A percentile compares a stretch with the other conserved stretches of the same genome.
These are phyloP conservation scores for Thalassarche chlororhynchos DNA, from an alignment of 2,113 vertebrate species.

Conservation along the genomic window DNA sequence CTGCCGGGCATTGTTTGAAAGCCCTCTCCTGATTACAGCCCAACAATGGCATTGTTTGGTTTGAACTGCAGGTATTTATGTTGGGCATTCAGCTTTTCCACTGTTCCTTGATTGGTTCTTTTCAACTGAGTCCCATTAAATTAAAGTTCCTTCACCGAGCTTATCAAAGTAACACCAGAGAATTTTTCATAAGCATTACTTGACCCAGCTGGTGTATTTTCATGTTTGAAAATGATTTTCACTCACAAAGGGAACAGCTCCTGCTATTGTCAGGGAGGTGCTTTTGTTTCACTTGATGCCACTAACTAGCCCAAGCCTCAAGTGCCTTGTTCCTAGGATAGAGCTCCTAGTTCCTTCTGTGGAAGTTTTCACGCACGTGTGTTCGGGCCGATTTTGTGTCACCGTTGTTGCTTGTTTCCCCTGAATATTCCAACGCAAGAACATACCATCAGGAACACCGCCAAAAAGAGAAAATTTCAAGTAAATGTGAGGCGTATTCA, in stretches of 20 bases:
- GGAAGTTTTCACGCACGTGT: not conserved
- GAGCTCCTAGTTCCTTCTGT: not conserved
- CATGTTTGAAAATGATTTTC: conserved; percentile 3
- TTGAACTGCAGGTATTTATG: conserved; percentile 7
- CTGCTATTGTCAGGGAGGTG: conserved; percentile 1
- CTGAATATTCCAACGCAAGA: not conserved
- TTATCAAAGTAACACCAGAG: conserved; percentile 13
- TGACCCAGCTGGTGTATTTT: conserved; percentile 29
- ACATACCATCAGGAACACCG: rapidly evolving
- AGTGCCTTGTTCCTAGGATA: not conserved
- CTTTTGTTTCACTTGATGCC: conserved; percentile 21
- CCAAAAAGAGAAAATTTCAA: not conserved
- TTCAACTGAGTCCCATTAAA: conserved; percentile 31
- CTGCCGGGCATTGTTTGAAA: not conserved
- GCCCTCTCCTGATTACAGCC: not conserved
- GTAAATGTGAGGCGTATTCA: not conserved
- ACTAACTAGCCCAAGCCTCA: not conserved
- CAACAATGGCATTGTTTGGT: conserved; percentile 30
- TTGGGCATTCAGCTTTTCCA: conserved; percentile 20
- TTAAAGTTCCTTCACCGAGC: not conserved
- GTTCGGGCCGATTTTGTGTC: not conserved
- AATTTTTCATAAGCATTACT: conserved; percentile 49
- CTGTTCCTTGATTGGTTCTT: conserved; percentile 25
- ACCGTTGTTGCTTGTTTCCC: not conserved
- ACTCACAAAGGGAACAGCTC: not conserved